phyloP scores from a whole-genome alignment of 2,888 invertebrate genomes.

The Watsonalla cultraria region DNA sequence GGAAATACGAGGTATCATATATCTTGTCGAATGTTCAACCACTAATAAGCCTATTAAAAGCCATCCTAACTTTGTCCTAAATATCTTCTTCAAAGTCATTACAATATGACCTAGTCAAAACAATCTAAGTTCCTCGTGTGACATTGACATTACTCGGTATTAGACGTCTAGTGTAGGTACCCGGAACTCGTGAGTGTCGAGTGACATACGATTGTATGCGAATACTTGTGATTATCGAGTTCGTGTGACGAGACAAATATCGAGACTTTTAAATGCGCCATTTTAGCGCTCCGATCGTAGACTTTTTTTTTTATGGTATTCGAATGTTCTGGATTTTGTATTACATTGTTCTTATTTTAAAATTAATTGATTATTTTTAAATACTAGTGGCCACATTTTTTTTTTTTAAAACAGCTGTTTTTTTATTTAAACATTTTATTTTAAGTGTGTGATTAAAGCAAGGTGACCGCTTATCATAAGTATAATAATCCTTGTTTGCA shows the following conservation, averaged over 20 bases:
- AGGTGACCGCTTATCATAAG: too few relatives aligned
- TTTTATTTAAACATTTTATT: too few relatives aligned
- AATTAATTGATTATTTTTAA: background rate
- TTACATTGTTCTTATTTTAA: background rate
- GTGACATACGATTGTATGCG: constrained; percentile 28
- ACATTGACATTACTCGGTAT: constrained; percentile 35
- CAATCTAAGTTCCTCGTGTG: constrained; percentile 15
- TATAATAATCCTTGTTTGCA: too few relatives aligned
- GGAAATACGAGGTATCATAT: too few relatives aligned
- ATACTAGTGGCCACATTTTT: too few relatives aligned
- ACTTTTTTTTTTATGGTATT: background rate
- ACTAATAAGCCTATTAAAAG: too few relatives aligned
- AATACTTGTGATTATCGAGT: constrained; percentile 6
- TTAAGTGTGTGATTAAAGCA: too few relatives aligned
- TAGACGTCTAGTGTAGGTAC: constrained; percentile 58
- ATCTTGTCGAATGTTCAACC: too few relatives aligned
- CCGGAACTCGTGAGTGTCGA: constrained; percentile 48
- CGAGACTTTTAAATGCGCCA: constrained; percentile 8
- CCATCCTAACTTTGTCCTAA: background rate
- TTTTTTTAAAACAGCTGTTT: too few relatives aligned
- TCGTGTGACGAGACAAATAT: constrained; percentile 10
- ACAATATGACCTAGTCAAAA: constrained; percentile 8
- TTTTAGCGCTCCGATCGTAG: constrained; percentile 10
- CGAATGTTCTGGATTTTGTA: background rate
- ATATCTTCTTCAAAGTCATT: background rate